Conservation (phyloP, 2,888 invertebrate species). For the Griposia aprilina region DNA sequence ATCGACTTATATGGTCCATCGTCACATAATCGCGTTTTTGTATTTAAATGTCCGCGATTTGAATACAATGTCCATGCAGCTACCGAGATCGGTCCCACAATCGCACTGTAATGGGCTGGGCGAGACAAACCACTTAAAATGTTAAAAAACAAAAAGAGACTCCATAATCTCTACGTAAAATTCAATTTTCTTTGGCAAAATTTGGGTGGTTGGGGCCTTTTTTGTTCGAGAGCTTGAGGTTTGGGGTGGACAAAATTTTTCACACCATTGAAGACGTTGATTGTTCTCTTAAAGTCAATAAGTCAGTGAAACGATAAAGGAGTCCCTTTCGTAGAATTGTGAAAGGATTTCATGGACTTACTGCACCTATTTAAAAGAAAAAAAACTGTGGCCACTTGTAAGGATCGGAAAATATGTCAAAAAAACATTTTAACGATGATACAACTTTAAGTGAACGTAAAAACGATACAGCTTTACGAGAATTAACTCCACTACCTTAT, state of each 20-base stretch:
- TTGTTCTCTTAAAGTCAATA: slow-evolving; percentile 77
- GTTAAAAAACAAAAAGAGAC: slow-evolving; percentile 33
- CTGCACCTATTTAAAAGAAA: slow-evolving; percentile 15
- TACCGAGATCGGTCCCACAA: slow-evolving; percentile 81
- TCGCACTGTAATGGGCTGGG: slow-evolving; percentile 83
- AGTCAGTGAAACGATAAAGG: slow-evolving; percentile 60
- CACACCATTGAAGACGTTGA: slow-evolving; percentile 79
- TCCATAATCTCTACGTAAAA: background rate
- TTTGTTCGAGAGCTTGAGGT: slow-evolving; percentile 37
- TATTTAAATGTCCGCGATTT: slow-evolving; percentile 89
- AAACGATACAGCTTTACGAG: slow-evolving; percentile 14
- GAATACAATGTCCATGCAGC: slow-evolving; percentile 87
- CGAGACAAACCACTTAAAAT: slow-evolving; percentile 73
- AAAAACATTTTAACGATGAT: background rate
- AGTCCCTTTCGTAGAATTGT: slow-evolving; percentile 52
- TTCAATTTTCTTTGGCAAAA: slow-evolving; percentile 17
- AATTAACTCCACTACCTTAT: slow-evolving; percentile 28
- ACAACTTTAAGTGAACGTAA: background rate
- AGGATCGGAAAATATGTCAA: background rate
- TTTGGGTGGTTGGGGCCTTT: slow-evolving; percentile 37
- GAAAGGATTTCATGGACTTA: slow-evolving; percentile 30
- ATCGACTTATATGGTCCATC: slow-evolving; percentile 83
- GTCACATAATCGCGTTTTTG: slow-evolving; percentile 90
- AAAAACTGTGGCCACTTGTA: background rate
- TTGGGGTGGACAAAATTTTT: slow-evolving; percentile 73